Evolutionary conservation across 2,888 invertebrate genomes (phyloP).

Genomic region (Sesia apiformis): DNA sequence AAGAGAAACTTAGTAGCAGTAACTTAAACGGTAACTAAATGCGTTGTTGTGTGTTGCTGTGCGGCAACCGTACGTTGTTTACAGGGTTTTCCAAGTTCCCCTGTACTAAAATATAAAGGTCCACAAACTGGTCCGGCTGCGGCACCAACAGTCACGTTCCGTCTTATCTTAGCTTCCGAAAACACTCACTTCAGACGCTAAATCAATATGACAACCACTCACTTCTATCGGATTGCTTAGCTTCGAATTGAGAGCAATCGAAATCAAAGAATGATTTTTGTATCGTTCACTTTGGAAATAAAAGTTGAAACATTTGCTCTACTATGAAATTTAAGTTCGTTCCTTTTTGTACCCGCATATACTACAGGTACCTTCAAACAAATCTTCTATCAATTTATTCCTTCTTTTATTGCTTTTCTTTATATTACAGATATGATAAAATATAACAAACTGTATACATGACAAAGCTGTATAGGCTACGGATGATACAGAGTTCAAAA

Average conservation of each 20-base stretch:
- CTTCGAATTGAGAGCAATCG: conserved; percentile 17
- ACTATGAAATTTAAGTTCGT: too few relatives aligned
- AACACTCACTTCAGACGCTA: conserved; percentile 47
- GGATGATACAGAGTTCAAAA: too few relatives aligned
- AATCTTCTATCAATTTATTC: too few relatives aligned
- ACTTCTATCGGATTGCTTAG: conserved; percentile 51
- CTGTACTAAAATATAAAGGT: conserved; percentile 30
- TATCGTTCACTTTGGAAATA: background rate
- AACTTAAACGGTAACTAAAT: background rate
- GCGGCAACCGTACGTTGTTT: conserved; percentile 24
- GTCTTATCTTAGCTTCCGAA: conserved; percentile 53
- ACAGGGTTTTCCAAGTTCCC: conserved; percentile 23
- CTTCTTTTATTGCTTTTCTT: too few relatives aligned
- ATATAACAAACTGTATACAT: too few relatives aligned
- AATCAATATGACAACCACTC: conserved; percentile 59
- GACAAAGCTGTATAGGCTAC: too few relatives aligned
- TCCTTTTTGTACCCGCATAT: too few relatives aligned
- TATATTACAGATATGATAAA: too few relatives aligned
- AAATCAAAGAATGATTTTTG: conserved; percentile 5
- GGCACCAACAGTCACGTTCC: conserved; percentile 46
- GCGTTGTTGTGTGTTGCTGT: background rate
- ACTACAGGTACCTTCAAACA: too few relatives aligned
- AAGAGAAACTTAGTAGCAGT: background rate
- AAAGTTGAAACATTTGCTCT: background rate
- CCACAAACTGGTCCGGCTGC: conserved; percentile 39